These are phyloP conservation scores for Eupithecia dodoneata DNA, from an alignment of 2,888 invertebrate species.

Conservation along the genomic window DNA sequence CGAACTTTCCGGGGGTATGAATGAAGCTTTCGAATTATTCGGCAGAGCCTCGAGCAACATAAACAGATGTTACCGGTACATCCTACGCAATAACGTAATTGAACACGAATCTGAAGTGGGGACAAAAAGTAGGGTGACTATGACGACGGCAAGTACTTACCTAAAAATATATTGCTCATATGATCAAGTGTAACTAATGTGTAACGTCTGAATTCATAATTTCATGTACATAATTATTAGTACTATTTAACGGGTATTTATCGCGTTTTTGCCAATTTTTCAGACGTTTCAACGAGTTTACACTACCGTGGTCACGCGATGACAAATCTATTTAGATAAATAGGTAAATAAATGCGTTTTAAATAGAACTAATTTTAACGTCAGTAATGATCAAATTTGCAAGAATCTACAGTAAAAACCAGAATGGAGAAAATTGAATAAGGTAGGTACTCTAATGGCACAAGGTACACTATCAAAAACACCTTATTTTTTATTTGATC, in stretches of 20 bases:
- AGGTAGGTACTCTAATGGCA: background rate
- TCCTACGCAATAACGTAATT: slow-evolving; percentile 58
- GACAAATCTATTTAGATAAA: too few species aligned
- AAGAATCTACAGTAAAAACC: background rate
- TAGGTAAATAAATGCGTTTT: too few species aligned
- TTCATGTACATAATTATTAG: too few species aligned
- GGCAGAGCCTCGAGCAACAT: slow-evolving; percentile 32
- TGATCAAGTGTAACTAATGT: background rate
- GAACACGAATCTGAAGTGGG: slow-evolving; percentile 16
- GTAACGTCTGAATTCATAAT: too few species aligned
- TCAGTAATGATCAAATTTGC: background rate
- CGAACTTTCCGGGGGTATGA: slow-evolving; percentile 52
- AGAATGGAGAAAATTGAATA: background rate
- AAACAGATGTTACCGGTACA: slow-evolving; percentile 46
- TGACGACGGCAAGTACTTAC: slow-evolving; percentile 33
- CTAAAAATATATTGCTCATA: background rate
- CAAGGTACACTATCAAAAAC: too few species aligned
- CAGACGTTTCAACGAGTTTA: too few species aligned
- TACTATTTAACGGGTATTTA: too few species aligned
- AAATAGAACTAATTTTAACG: background rate
- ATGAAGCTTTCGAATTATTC: slow-evolving; percentile 58
- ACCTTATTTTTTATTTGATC: too few species aligned
- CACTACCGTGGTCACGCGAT: too few species aligned
- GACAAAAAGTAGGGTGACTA: slow-evolving; percentile 23
- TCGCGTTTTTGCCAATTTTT: too few species aligned